Base-by-base conservation (phyloP, 37 sponge, comb jelly and placozoan species). In the Amphimedon queenslandica region DNA sequence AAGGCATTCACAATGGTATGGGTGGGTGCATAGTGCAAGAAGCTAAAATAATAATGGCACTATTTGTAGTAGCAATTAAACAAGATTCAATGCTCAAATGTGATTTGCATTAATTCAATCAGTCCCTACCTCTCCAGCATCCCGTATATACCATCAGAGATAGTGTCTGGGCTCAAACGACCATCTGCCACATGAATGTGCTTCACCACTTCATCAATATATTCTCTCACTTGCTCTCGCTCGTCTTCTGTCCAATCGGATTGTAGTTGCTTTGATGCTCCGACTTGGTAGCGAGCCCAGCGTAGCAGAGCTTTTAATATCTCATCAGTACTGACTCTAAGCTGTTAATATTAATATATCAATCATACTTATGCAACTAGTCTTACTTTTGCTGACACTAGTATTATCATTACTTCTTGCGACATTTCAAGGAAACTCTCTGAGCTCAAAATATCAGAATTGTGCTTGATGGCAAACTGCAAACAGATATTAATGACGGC, bases 271-370 rank as follows among this genome's bases (percentile, higher is more conserved):
- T 33, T 39, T 1, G 63, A 0, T 16, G 77, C 70, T 2, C 57
- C 73, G 33, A 82, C 82, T n/a, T 83, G 38, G 47, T 83, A 72
- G 37, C 77, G 71, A 0, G 84, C 93, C 93, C 93, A 92, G 20
- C 69, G 29, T 32, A 92, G 29, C 38, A 87, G 78, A 11, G 74
- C 74, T 33, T 81, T 55, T 85, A 88, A 84, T 40, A 92, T 80
- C 63, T 88, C 93, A 31, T 83, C 85, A 64, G 83, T 81, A 3
- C 73, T 40, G 13, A 75, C 40, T 8, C 53, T 37, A 10, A 86
- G 42, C 80, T 86, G 37, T 34, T 32, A 3, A 64, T 37, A 37
- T 13, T 37, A 4, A 67, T 24, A 67, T 30, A 67, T n/a, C 33
- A 11, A 63, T 11, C 20, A 28, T 30, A n/a, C 13, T 21, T 20